Conservation (phyloP, 1,140 invertebrate species). For the Magallana ariakensis region DNA sequence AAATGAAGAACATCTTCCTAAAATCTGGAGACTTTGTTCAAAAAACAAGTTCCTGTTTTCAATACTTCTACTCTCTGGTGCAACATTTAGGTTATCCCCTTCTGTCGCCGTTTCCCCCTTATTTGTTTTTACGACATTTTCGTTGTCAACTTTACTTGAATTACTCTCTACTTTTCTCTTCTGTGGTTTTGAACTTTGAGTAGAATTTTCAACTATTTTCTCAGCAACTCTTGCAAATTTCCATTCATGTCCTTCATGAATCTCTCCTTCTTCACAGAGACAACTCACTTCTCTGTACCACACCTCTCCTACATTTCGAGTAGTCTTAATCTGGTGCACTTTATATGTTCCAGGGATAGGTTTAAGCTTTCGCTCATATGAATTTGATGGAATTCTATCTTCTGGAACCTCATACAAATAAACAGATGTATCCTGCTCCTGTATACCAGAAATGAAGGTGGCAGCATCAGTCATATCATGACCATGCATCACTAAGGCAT, state of each 20-base stretch:
- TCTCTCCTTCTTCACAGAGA: background rate
- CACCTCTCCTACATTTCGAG: background rate
- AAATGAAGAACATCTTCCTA: slow-evolving; percentile 30
- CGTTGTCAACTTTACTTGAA: background rate
- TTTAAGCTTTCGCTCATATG: slow-evolving; percentile 11
- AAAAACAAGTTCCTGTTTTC: background rate
- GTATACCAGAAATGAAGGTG: slow-evolving; percentile 33
- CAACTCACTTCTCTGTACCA: slow-evolving; percentile 46
- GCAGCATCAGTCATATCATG: slow-evolving; percentile 40
- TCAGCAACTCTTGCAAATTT: slow-evolving; percentile 38
- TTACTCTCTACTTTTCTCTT: slow-evolving; percentile 3
- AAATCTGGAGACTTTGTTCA: background rate
- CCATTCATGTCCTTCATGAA: slow-evolving; percentile 30
- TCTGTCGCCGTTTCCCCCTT: background rate
- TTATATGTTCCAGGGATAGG: slow-evolving; percentile 47
- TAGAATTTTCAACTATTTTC: background rate
- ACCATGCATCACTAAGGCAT: slow-evolving; percentile 45
- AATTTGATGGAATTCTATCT: background rate
- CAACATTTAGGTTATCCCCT: background rate
- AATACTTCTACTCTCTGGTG: background rate
- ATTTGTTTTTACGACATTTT: background rate
- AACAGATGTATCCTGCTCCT: background rate
- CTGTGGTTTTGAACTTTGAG: background rate
- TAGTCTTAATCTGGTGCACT: slow-evolving; percentile 41
- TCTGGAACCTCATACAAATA: background rate